Evolutionary conservation across 2,797 vertebrate genomes (phyloP), one percentile per base, ranked within the genome.

Genomic region (Siniperca obscura): DNA sequence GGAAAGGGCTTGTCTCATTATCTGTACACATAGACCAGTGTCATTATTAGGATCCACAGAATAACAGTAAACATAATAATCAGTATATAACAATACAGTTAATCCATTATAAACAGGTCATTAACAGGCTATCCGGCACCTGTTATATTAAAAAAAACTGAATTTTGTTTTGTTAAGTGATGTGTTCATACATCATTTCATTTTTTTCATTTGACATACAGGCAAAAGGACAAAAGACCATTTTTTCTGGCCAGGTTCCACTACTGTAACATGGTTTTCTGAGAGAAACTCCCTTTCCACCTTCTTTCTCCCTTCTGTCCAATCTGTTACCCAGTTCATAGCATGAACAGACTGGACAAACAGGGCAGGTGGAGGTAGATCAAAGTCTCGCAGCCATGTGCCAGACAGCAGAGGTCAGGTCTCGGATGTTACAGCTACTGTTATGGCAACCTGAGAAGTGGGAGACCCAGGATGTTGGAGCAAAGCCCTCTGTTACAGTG

Each of bases 101-200:
- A 87, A 85, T 84, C 87, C 80, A 84, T 93, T 91, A 92, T 90
- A 94, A 95, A 95, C 93, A 84, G 67, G 87, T 93, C 73, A 85
- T 89, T 74, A 91, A 94, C 94, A 96, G 96, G 94, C 93, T 94
- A 90, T 93, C 93, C 94, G 93, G 95, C 94, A 93, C 94, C 94
- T 93, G 94, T 87, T 85, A 86, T 85, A 90, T 90, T 91, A 90
- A 92, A 90, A 90, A 90, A 88, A 85, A 70, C n/a, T 22, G 44
- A 69, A 83, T 78, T 72, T 78, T 55, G 70, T 87, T 87, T 86
- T 64, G 76, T 92, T 91, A 90, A 36, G 86, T 87, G 74, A 89
- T 83, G 86, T 89, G 85, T 81, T 87, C 72, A 76, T 84, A 93
- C 87, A 93, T 91, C 80, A 78, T 88, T 88, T 92, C 59, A 38